Evolutionary conservation across 2,888 invertebrate species (phyloP).

Genomic region (Eristalinus sepulchralis): DNA sequence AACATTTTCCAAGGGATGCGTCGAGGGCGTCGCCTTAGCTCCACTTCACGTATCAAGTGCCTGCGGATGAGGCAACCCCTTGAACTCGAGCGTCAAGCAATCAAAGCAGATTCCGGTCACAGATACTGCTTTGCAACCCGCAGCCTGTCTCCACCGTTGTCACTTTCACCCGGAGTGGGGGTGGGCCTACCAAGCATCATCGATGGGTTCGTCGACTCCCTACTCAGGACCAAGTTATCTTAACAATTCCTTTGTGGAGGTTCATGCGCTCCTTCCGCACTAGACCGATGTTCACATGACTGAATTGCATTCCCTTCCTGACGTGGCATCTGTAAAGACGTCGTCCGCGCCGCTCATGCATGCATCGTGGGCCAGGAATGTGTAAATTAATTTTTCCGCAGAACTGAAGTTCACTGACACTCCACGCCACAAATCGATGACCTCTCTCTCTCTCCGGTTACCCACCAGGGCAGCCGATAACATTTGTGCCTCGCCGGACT

Average conservation of each 20-base stretch:
- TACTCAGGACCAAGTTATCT: constrained; percentile 44
- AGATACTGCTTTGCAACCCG: not conserved
- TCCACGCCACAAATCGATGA: not conserved
- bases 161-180: constrained; percentile 16
- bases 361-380: not conserved
- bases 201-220: constrained; percentile 30
- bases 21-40: constrained; percentile 26
- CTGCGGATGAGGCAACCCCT: constrained; percentile 19
- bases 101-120: constrained; percentile 41
- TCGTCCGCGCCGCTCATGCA: not conserved
- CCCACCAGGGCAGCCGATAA: not conserved
- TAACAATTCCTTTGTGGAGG: constrained; percentile 42
- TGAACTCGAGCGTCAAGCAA: constrained; percentile 48
- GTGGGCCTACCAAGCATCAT: constrained; percentile 52
- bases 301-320: not conserved
- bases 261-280: not conserved
- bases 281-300: not conserved
- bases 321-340: not conserved
- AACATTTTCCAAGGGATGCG: constrained; percentile 18
- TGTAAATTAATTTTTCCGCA: not conserved
- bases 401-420: not conserved
- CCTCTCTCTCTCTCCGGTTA: too few relatives aligned
- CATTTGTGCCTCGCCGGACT: not conserved
- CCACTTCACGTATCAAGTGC: constrained; percentile 37
- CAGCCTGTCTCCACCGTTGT: constrained; percentile 7